Conservation (phyloP, 2,113 vertebrate species). For the Chunga burmeisteri region DNA sequence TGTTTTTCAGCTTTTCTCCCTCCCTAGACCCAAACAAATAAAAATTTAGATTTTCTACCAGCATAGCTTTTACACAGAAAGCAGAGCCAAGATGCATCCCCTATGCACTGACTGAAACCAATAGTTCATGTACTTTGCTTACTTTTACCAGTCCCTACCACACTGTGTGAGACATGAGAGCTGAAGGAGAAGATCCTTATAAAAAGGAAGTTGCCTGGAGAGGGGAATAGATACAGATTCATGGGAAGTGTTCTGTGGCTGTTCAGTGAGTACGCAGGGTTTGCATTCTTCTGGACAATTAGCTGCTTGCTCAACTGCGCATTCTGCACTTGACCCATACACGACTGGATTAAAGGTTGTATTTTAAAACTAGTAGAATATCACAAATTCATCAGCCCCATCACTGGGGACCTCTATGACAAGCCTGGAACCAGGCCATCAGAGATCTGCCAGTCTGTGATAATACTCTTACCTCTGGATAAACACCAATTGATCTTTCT, state of each 20-base stretch:
- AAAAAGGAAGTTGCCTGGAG: background rate
- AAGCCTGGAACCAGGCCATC: background rate
- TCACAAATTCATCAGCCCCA: background rate
- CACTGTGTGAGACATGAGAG: background rate
- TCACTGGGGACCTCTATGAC: background rate
- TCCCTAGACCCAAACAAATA: background rate
- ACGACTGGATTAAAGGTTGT: background rate
- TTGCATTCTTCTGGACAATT: background rate
- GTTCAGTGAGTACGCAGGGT: background rate
- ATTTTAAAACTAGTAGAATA: background rate
- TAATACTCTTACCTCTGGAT: constrained; percentile 75
- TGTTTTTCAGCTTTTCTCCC: background rate
- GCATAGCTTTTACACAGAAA: background rate
- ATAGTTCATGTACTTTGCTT: background rate
- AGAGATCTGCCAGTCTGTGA: background rate
- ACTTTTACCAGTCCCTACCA: background rate
- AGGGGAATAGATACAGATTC: background rate
- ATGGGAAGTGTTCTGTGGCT: background rate
- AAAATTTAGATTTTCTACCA: background rate
- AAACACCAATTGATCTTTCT: constrained; percentile 77
- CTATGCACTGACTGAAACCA: background rate
- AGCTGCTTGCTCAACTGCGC: background rate
- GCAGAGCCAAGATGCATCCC: background rate
- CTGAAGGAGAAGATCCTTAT: background rate
- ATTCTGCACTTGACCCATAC: background rate